phyloP scores from a whole-genome alignment of 2,888 invertebrate species.

The Drosophila nr. medialis region DNA sequence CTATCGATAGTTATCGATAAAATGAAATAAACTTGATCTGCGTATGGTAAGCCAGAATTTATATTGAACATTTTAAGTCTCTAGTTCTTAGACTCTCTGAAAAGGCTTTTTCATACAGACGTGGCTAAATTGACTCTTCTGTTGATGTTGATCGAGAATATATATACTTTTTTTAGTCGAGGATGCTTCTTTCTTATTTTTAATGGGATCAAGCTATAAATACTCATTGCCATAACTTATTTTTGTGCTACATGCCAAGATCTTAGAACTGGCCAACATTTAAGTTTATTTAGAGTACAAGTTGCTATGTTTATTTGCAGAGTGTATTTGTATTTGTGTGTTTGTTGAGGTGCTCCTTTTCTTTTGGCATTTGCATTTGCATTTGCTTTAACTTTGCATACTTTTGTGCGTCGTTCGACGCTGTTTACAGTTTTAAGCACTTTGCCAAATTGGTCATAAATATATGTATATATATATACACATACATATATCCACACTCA shows the following conservation, averaged over 20 bases:
- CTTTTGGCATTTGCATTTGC: constrained; percentile 40
- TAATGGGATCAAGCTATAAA: neutral
- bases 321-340: constrained; percentile 5
- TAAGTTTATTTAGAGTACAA: neutral
- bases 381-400: constrained; percentile 67
- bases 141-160: neutral
- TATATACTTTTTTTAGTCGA: neutral
- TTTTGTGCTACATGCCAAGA: neutral
- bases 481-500: constrained; percentile 1
- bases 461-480: constrained; percentile 35
- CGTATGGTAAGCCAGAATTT: rapidly evolving
- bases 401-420: constrained; percentile 48
- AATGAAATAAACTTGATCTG: too few species aligned
- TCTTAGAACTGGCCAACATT: neutral
- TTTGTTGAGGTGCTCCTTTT: constrained; percentile 34
- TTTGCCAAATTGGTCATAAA: constrained; percentile 75
- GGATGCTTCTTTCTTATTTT: neutral
- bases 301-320: neutral
- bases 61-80: too few species aligned
- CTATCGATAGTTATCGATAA: too few species aligned
- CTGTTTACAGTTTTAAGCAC: constrained; percentile 76
- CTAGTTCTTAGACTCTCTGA: too few species aligned
- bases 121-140: neutral
- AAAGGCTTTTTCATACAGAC: too few species aligned
- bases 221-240: neutral